phyloP scores from a whole-genome alignment of 2,797 vertebrate species.

The Sebastes itinus region DNA sequence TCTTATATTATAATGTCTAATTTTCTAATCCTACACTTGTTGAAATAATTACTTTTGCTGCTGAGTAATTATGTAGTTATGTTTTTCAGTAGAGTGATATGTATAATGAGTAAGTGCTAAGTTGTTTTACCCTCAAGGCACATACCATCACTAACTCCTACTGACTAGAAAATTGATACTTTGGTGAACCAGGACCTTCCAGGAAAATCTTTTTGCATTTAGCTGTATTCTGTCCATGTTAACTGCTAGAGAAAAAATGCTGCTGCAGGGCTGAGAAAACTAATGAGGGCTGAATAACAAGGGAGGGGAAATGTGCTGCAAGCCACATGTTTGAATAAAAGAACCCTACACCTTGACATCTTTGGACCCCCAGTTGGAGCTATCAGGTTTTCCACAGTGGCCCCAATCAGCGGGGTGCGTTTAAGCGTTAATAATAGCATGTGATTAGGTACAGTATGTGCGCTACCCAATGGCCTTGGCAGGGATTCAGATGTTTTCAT shows the following conservation, averaged over 20 bases:
- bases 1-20: background rate
- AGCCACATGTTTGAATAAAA: conserved; percentile 13
- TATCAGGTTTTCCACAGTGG: conserved; percentile 35
- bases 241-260: conserved; percentile 1
- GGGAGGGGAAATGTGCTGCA: background rate
- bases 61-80: background rate
- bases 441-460: conserved; percentile 69
- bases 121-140: background rate
- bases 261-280: conserved; percentile 10
- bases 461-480: conserved; percentile 69
- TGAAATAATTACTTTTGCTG: background rate
- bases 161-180: background rate
- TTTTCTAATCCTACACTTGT: background rate
- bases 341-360: conserved; percentile 26
- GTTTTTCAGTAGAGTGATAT: background rate
- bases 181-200: background rate
- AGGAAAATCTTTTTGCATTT: conserved; percentile 2
- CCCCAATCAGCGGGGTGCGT: conserved; percentile 58
- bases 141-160: background rate
- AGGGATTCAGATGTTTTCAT: conserved; percentile 78
- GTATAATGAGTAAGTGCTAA: background rate
- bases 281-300: conserved; percentile 29
- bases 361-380: conserved; percentile 27
- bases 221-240: conserved; percentile 19
- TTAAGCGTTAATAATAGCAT: conserved; percentile 70